phyloP scores from a whole-genome alignment of 2,888 invertebrate species.

The Drosophila mercatorum region DNA sequence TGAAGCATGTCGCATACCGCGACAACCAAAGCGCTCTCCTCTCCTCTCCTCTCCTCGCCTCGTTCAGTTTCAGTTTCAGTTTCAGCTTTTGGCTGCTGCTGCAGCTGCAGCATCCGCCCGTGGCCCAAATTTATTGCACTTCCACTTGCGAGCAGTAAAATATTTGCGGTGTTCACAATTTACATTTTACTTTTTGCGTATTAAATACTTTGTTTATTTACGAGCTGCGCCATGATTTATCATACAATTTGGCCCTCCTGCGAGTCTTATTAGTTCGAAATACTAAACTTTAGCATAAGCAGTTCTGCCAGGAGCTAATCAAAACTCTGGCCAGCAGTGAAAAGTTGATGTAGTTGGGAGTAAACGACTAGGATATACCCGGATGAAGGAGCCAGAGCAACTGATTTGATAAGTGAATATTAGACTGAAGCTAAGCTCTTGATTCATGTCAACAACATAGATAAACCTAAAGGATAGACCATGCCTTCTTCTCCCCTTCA shows the following conservation, averaged over 20 bases:
- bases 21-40: background rate
- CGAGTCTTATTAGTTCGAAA: background rate
- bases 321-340: background rate
- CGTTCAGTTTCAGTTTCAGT: conserved; percentile 18
- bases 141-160: conserved; percentile 53
- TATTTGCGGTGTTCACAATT: conserved; percentile 56
- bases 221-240: conserved; percentile 33
- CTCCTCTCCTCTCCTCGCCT: background rate
- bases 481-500: background rate
- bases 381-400: background rate
- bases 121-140: conserved; percentile 61
- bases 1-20: conserved; percentile 9
- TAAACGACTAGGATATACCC: background rate
- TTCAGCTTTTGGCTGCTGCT: conserved; percentile 20
- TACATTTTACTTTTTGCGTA: conserved; percentile 53
- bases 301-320: background rate
- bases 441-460: too few relatives aligned
- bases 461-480: background rate
- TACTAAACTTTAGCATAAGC: background rate
- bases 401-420: too few relatives aligned
- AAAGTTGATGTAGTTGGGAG: background rate
- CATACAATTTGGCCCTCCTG: conserved; percentile 11
- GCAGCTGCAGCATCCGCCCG: conserved; percentile 40
- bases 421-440: too few relatives aligned
- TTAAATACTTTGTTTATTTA: conserved; percentile 27